phyloP scores from a whole-genome alignment of 2,888 invertebrate species.

The Melanophora roralis region DNA sequence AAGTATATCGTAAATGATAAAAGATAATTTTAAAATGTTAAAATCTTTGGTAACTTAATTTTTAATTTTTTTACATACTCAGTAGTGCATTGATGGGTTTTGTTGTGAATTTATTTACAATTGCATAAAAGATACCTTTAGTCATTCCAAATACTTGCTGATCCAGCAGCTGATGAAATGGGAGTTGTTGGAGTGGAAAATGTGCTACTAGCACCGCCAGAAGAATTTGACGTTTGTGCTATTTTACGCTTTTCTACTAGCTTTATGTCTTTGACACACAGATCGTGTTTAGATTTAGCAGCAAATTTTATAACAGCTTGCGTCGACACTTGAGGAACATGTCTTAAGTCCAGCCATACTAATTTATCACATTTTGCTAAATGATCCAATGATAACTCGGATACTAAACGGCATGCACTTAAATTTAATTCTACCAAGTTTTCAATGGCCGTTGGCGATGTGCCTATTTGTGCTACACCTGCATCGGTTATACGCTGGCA shows the following conservation, averaged over 20 bases:
- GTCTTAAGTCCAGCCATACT: conserved; percentile 85
- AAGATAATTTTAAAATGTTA: conserved; percentile 49
- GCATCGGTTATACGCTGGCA: conserved; percentile 94
- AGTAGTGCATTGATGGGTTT: conserved; percentile 15
- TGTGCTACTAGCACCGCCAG: conserved; percentile 52
- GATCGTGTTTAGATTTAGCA: conserved; percentile 86
- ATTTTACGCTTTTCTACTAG: conserved; percentile 79
- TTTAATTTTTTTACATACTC: conserved; percentile 31
- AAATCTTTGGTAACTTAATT: conserved; percentile 66
- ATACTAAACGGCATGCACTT: conserved; percentile 88
- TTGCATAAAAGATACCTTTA: conserved; percentile 55
- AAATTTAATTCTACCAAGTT: conserved; percentile 86
- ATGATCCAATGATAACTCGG: conserved; percentile 89
- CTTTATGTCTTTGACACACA: conserved; percentile 88
- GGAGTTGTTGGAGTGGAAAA: conserved; percentile 55
- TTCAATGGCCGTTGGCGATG: conserved; percentile 82
- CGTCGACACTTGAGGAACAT: conserved; percentile 87
- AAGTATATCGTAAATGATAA: conserved; percentile 19
- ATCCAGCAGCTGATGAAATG: conserved; percentile 59
- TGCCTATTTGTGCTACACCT: conserved; percentile 91
- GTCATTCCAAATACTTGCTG: conserved; percentile 68
- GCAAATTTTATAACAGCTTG: conserved; percentile 91
- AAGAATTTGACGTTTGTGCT: conserved; percentile 55
- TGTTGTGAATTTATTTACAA: not conserved
- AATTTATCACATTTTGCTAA: conserved; percentile 86